Evolutionary conservation across 2,888 invertebrate genomes (phyloP).

Genomic region (Conistra vaccinii): DNA sequence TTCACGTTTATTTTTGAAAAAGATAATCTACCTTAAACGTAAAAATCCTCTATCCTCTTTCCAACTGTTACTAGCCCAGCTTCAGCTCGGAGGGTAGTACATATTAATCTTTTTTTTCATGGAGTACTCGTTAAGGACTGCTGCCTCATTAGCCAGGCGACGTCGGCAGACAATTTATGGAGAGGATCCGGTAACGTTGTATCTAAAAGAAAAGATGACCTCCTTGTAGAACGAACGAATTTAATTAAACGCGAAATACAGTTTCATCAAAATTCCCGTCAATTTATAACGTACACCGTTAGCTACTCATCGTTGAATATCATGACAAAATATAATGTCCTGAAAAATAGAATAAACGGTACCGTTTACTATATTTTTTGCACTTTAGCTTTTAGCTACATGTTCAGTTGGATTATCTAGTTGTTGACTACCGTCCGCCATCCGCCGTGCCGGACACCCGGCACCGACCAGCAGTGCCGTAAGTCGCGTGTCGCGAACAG

Average conservation of each 20-base stretch:
- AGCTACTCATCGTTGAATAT: not conserved
- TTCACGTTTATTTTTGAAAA: not conserved
- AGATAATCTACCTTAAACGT: too few relatives aligned
- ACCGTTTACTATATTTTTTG: too few relatives aligned
- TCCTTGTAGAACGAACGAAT: not conserved
- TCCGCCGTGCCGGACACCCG: too few relatives aligned
- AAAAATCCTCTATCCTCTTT: not conserved
- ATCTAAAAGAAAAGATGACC: slow-evolving; percentile 11
- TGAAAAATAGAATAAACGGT: not conserved
- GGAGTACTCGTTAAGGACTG: slow-evolving; percentile 3
- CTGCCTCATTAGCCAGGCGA: slow-evolving; percentile 34
- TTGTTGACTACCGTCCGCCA: not conserved
- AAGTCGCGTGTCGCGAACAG: not conserved
- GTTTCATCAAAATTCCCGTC: not conserved
- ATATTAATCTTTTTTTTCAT: slow-evolving; percentile 33
- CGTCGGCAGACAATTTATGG: slow-evolving; percentile 33
- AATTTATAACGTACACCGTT: not conserved
- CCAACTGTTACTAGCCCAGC: not conserved
- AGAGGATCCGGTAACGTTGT: slow-evolving; percentile 19
- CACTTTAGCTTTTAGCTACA: too few relatives aligned
- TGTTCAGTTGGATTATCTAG: not conserved
- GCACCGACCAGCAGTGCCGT: not conserved
- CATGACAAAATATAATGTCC: not conserved
- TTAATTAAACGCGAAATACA: not conserved
- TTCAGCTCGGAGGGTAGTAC: not conserved